These are phyloP conservation scores for Gymnoscopelus microlampas DNA, from an alignment of 2,797 vertebrate genomes.

Conservation along the genomic window DNA sequence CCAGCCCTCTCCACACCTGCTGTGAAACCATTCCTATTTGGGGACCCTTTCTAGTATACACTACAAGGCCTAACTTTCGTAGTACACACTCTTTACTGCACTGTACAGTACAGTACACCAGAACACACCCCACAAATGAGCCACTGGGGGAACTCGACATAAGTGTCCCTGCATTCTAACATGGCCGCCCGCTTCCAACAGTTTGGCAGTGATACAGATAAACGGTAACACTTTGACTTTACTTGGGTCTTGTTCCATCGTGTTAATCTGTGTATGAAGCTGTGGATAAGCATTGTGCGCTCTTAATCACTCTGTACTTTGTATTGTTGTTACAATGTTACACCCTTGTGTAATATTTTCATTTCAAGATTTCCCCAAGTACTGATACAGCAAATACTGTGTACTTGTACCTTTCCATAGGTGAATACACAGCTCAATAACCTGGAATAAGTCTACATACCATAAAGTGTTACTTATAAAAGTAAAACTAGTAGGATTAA, in stretches of 20 bases:
- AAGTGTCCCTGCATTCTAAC: slow-evolving; percentile 46
- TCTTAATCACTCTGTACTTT: too few species aligned
- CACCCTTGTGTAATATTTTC: too few species aligned
- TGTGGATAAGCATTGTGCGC: neutral
- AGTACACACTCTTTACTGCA: slow-evolving; percentile 36
- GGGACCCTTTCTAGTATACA: slow-evolving; percentile 47
- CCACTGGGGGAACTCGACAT: slow-evolving; percentile 4
- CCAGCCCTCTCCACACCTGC: slow-evolving; percentile 48
- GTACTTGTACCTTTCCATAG: too few species aligned
- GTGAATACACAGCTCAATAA: too few species aligned
- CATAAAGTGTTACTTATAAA: too few species aligned
- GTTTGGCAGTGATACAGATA: slow-evolving; percentile 67
- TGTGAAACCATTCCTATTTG: slow-evolving; percentile 46
- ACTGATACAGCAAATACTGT: too few species aligned
- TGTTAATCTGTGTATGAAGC: neutral
- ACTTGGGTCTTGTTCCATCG: too few species aligned
- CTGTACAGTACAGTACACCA: slow-evolving; percentile 16
- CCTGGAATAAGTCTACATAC: too few species aligned
- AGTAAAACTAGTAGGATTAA: too few species aligned
- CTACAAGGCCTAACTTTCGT: slow-evolving; percentile 30
- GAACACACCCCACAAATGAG: neutral
- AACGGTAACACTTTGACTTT: slow-evolving; percentile 35
- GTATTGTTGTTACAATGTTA: too few species aligned
- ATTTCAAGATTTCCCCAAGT: too few species aligned
- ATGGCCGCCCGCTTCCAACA: slow-evolving; percentile 44